Evolutionary conservation across 2,888 invertebrate genomes (phyloP).

Genomic region (Taphrorychus bicolor): DNA sequence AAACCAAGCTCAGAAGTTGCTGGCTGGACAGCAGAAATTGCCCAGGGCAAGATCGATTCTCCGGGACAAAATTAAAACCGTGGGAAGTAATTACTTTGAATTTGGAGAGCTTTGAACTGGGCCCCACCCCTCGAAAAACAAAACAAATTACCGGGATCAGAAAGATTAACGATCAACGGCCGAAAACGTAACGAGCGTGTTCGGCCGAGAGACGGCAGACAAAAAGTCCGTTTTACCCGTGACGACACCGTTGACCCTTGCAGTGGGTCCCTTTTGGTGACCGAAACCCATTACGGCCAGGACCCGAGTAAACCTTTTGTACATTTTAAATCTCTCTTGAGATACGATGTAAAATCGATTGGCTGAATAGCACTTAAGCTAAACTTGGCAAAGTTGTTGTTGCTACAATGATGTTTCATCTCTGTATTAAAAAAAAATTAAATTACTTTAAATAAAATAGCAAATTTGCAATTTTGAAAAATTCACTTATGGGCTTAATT

Average conservation of each 20-base stretch:
- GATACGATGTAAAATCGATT: background rate
- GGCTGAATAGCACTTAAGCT: too few relatives aligned
- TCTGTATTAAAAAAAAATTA: too few relatives aligned
- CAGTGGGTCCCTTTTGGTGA: constrained; percentile 15
- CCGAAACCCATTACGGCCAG: constrained; percentile 23
- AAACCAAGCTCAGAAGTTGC: background rate
- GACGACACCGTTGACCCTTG: constrained; percentile 33
- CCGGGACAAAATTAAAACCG: constrained; percentile 6
- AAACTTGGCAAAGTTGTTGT: too few relatives aligned
- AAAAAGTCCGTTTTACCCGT: constrained; percentile 35
- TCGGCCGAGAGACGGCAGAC: constrained; percentile 34
- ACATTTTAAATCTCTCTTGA: constrained; percentile 20
- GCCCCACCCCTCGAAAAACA: constrained; percentile 31
- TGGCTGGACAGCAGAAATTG: background rate
- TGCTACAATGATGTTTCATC: too few relatives aligned
- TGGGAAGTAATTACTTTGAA: constrained; percentile 12
- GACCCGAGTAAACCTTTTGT: constrained; percentile 10
- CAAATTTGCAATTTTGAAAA: too few relatives aligned
- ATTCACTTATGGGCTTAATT: too few relatives aligned
- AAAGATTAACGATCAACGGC: constrained; percentile 35
- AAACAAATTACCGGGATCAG: constrained; percentile 35
- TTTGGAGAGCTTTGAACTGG: background rate
- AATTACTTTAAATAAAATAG: too few relatives aligned
- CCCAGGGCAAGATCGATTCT: background rate
- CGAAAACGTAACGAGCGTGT: constrained; percentile 32